Base-by-base conservation (phyloP, 2,888 invertebrate genomes). In the Parnassius orleans region DNA sequence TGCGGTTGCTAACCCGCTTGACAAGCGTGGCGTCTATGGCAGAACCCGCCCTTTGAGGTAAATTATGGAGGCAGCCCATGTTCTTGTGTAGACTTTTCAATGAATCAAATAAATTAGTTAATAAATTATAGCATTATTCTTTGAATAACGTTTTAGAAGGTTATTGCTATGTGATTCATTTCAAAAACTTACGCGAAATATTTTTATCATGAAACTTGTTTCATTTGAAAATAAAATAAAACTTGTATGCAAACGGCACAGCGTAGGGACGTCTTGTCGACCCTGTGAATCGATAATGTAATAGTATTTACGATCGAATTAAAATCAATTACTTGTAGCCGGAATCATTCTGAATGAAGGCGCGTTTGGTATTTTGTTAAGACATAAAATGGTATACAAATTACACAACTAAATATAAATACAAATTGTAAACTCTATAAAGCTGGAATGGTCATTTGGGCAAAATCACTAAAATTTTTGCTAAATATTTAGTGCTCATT, bases 251-350 rank as follows among this genome's bases (percentile, higher is more conserved):
- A 43, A 51, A 66, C 65, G 67, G 66, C 70, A 68, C 69, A 72
- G 67, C 70, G 57, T 58, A 53, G 68, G 69, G 72, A 65, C 69
- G 84, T 85, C 86, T 76, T 72, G 66, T 67, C 65, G 70, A 62
- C 70, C 67, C 69, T 72, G 77, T 70, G 75, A 78, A 77, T 81
- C 90, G 83, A 87, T 90, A 83, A 88, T 70, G 73, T 84, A 72
- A 75, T 70, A 66, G 73, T 78, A 78, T 90, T 90, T 89, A 90
- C 79, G 88, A 88, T 80, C 80, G 79, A 87, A 84, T 87, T 85
- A 82, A 84, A 87, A 81, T 76, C 84, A 81, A 88, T 87, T 82
- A 82, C 81, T 83, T 81, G 85, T 73, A 71, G 69, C 69, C 68
- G 66, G 66, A 63, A 73, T 68, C 67, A 66, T 48, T 14, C 48